A percentile compares a stretch with the other conserved stretches of the same genome.
phyloP scores from a whole-genome alignment of 1,140 invertebrate species.

The Trypoxylus dichotomus region DNA sequence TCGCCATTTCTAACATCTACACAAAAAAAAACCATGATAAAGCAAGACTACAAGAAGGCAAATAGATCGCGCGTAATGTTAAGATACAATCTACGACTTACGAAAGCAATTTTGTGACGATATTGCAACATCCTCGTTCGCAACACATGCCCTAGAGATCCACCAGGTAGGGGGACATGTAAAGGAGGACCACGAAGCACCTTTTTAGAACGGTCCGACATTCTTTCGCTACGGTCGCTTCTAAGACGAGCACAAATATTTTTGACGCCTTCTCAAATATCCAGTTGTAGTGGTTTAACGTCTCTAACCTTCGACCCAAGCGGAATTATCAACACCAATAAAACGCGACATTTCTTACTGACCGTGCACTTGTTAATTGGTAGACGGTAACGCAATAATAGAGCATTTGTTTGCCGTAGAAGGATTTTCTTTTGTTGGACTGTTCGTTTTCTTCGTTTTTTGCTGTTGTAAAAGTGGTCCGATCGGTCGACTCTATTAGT shows the following conservation, averaged over 20 bases:
- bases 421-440: background rate
- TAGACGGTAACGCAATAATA: background rate
- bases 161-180: background rate
- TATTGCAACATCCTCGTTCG: background rate
- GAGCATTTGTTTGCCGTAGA: background rate
- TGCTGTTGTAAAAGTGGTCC: background rate
- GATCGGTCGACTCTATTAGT: background rate
- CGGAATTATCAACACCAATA: background rate
- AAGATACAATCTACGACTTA: background rate
- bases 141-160: background rate
- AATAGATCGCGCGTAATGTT: no score
- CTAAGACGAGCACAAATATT: background rate
- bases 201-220: background rate
- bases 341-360: background rate
- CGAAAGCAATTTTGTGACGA: background rate
- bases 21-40: no score
- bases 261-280: background rate
- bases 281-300: background rate
- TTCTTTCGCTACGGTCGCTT: background rate
- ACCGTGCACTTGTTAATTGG: background rate
- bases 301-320: background rate
- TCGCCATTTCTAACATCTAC: no score
- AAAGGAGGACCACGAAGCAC: background rate
- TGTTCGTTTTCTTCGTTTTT: background rate
- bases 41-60: no score